A percentile compares a stretch with the other conserved stretches of the same genome.
phyloP scores from a whole-genome alignment of 2,797 vertebrate genomes.

The Phylloscopus collybita region DNA sequence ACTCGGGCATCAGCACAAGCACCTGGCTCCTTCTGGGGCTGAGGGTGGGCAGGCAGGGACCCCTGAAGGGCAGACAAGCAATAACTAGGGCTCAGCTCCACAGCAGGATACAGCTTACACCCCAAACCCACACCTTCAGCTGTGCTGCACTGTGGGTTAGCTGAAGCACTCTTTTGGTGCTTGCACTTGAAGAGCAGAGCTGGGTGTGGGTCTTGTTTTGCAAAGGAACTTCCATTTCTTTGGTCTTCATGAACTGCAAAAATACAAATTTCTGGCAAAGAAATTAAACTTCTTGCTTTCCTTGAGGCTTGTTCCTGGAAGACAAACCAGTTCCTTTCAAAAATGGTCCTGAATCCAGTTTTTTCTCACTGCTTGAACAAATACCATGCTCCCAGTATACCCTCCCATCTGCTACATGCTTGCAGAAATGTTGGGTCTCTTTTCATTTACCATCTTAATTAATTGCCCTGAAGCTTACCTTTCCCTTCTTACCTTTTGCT shows the following conservation, averaged over 20 bases:
- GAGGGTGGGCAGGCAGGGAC: neutral
- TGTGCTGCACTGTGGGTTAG: neutral
- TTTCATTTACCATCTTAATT: conserved; percentile 20
- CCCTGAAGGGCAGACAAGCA: rapidly evolving
- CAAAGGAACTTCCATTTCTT: neutral
- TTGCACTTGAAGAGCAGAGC: neutral
- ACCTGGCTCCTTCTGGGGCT: neutral
- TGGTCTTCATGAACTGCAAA: neutral
- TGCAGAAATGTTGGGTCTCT: neutral
- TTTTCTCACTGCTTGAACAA: neutral
- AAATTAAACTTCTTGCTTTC: neutral
- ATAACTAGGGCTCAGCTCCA: rapidly evolving
- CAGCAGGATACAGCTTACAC: neutral
- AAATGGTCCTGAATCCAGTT: neutral
- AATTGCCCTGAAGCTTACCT: conserved; percentile 20
- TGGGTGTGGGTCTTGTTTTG: neutral
- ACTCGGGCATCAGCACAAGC: rapidly evolving
- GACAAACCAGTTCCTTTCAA: neutral
- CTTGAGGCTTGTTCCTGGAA: neutral
- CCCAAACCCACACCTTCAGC: rapidly evolving
- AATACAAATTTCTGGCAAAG: neutral
- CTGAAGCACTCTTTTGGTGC: rapidly evolving
- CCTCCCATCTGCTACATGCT: conserved; percentile 22
- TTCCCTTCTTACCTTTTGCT: conserved; percentile 21
- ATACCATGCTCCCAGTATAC: neutral